A percentile compares a stretch with the other conserved stretches of the same genome.
Conservation (phyloP, 2,797 vertebrate species). For the Australoheros facetus region DNA sequence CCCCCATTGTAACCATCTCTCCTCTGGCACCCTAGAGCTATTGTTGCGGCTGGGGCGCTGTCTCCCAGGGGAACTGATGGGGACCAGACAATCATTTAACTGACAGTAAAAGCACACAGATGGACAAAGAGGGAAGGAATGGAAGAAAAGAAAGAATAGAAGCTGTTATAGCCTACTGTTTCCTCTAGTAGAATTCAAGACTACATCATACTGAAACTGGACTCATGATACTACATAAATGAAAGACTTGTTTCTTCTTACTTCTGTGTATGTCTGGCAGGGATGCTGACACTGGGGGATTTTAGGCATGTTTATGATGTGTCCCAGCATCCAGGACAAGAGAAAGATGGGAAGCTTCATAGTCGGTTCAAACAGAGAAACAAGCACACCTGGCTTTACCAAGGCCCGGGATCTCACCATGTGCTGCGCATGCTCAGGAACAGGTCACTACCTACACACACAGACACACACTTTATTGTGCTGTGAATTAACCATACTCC, state of each 20-base stretch:
- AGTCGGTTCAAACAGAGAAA: conserved; percentile 87
- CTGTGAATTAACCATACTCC: neutral
- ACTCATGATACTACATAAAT: neutral
- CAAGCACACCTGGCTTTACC: conserved; percentile 93
- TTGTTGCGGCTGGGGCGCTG: conserved; percentile 70
- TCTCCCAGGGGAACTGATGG: conserved; percentile 63
- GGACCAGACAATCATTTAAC: conserved; percentile 65
- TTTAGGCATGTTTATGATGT: conserved; percentile 88
- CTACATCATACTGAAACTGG: neutral
- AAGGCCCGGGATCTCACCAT: conserved; percentile 90
- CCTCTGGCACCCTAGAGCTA: conserved; percentile 64
- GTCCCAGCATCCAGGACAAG: conserved; percentile 84
- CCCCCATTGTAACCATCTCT: conserved; percentile 22
- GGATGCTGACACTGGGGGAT: conserved; percentile 89
- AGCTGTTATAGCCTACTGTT: conserved; percentile 6
- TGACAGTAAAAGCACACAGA: conserved; percentile 52
- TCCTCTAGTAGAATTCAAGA: conserved; percentile 4
- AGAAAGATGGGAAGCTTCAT: conserved; percentile 67
- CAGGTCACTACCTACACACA: conserved; percentile 78
- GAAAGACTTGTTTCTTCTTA: neutral
- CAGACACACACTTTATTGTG: neutral
- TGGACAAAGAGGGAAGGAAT: conserved; percentile 36
- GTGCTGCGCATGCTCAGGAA: conserved; percentile 88
- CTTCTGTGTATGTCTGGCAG: conserved; percentile 64
- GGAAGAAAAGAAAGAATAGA: neutral